These are phyloP conservation scores for Semnornis frantzii DNA, from an alignment of 2,113 vertebrate species.

Conservation along the genomic window DNA sequence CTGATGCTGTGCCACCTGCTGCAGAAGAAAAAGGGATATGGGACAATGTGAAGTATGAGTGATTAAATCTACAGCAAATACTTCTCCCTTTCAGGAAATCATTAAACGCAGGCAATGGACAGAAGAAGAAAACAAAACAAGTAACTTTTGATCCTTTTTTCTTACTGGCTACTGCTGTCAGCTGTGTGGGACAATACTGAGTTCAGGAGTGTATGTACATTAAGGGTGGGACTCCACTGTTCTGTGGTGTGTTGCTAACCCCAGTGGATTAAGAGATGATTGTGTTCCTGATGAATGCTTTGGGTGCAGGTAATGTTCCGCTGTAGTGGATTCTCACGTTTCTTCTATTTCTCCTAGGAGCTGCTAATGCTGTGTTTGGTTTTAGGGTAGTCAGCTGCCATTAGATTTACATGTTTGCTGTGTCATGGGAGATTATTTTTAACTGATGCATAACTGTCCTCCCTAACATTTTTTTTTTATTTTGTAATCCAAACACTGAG, in stretches of 20 bases:
- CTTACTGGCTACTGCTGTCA: not conserved
- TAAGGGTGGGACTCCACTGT: not conserved
- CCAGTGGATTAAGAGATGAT: not conserved
- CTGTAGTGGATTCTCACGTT: accelerated
- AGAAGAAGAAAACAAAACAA: not conserved
- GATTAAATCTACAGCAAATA: not conserved
- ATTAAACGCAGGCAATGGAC: not conserved
- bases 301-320: not conserved
- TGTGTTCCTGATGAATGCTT: not conserved
- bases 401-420: not conserved
- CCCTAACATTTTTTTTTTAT: not conserved
- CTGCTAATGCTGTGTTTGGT: not conserved
- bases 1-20: not conserved
- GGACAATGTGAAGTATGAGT: not conserved
- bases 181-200: not conserved
- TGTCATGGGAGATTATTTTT: not conserved
- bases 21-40: not conserved
- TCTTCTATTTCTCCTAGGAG: not conserved
- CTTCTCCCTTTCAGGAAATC: not conserved
- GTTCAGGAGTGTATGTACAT: not conserved
- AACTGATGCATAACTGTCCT: not conserved
- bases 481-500: constrained; percentile 18
- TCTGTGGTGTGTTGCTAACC: not conserved
- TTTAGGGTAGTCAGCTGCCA: not conserved
- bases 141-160: not conserved